phyloP scores from a whole-genome alignment of 1,140 invertebrate genomes.

The Zaprionus capensis region DNA sequence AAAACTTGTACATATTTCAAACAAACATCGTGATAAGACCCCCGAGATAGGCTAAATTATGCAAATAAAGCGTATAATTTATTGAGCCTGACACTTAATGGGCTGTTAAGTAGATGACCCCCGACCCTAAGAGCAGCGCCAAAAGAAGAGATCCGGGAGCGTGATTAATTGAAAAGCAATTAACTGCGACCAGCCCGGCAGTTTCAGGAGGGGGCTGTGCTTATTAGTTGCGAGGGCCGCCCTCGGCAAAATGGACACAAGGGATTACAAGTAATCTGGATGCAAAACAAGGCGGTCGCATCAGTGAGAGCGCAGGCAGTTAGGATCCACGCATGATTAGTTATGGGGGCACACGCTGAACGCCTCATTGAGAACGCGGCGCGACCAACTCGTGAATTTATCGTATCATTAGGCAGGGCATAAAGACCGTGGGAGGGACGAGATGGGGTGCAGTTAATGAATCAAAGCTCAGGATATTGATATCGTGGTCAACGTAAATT shows the following conservation, averaged over 20 bases:
- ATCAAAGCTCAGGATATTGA: constrained; percentile 36
- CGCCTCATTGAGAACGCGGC: constrained; percentile 61
- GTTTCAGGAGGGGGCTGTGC: background rate
- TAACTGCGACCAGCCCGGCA: constrained; percentile 32
- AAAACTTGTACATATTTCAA: background rate
- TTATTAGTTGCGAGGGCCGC: constrained; percentile 21
- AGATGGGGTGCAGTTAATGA: constrained; percentile 24
- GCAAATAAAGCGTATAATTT: constrained; percentile 36
- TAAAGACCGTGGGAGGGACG: constrained; percentile 28
- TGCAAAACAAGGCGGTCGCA: constrained; percentile 49
- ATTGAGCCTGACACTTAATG: constrained; percentile 40
- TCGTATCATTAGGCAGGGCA: constrained; percentile 71
- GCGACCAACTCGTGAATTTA: constrained; percentile 67
- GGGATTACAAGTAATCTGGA: constrained; percentile 61
- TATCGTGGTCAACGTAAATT: constrained; percentile 41
- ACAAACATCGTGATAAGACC: background rate
- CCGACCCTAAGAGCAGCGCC: background rate
- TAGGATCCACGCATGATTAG: constrained; percentile 64
- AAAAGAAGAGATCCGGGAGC: constrained; percentile 27
- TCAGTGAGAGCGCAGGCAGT: background rate
- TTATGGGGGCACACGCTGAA: constrained; percentile 41
- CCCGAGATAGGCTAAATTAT: constrained; percentile 18
- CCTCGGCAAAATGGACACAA: constrained; percentile 32
- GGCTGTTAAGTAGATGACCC: constrained; percentile 34
- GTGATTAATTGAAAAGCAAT: constrained; percentile 70